These are phyloP conservation scores for Disparrhopalites patrizii DNA, from an alignment of 2,888 invertebrate species.

Conservation along the genomic window DNA sequence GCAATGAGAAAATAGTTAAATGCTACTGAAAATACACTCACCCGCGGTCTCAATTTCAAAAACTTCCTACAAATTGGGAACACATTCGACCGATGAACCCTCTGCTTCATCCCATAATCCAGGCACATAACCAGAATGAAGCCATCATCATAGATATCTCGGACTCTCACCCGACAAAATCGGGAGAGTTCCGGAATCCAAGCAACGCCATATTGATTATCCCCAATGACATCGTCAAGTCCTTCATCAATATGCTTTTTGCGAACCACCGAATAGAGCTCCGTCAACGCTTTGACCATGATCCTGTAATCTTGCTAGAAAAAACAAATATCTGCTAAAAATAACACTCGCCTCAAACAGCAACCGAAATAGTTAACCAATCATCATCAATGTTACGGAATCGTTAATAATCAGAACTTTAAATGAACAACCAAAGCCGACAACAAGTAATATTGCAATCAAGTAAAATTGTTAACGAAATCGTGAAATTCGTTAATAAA, in stretches of 20 bases:
- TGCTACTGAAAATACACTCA: neutral
- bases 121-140: neutral
- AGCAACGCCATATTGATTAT: neutral
- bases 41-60: neutral
- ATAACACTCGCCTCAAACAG: too few species aligned
- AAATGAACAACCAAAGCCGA: too few species aligned
- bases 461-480: too few species aligned
- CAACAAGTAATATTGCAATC: too few species aligned
- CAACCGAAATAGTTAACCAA: too few species aligned
- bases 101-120: neutral
- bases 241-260: neutral
- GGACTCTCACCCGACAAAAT: neutral
- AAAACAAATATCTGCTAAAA: neutral
- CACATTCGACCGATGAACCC: neutral
- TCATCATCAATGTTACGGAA: too few species aligned
- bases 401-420: too few species aligned
- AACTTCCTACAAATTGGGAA: neutral
- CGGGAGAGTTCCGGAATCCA: neutral
- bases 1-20: too few species aligned
- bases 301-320: neutral
- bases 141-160: neutral
- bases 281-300: neutral
- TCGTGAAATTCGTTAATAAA: too few species aligned
- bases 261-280: neutral
- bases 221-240: neutral